Evolutionary conservation across 2,888 invertebrate species (phyloP).

Genomic region (Zele albiditarsus): DNA sequence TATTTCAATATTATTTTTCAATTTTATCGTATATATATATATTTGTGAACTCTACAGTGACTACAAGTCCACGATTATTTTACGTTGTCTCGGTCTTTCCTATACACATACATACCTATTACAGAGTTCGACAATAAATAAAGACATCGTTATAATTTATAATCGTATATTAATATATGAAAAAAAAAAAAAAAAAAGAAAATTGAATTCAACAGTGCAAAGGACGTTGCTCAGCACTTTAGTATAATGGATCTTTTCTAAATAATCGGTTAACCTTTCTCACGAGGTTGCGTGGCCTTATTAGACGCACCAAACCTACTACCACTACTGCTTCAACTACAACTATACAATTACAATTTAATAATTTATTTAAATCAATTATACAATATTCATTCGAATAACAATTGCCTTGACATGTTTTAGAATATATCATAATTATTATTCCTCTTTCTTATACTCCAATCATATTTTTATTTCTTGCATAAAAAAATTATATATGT

Average conservation of each 20-base stretch:
- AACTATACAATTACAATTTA: conserved; percentile 33
- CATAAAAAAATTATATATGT: neutral
- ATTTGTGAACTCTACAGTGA: too few species aligned
- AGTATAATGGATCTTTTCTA: conserved; percentile 60
- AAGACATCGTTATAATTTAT: conserved; percentile 15
- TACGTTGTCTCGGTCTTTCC: too few species aligned
- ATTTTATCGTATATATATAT: too few species aligned
- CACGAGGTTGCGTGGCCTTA: conserved; percentile 62
- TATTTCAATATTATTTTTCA: too few species aligned
- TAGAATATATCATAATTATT: conserved; percentile 2
- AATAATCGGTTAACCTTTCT: conserved; percentile 64
- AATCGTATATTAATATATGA: conserved; percentile 8
- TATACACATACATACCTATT: conserved; percentile 40
- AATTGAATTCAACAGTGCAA: conserved; percentile 47
- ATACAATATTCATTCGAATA: conserved; percentile 12
- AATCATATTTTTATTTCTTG: neutral
- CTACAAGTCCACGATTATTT: too few species aligned
- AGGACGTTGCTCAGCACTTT: conserved; percentile 64
- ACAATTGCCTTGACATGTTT: conserved; percentile 5
- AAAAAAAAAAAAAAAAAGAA: conserved; percentile 25
- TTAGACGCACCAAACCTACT: conserved; percentile 34
- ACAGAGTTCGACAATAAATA: conserved; percentile 47
- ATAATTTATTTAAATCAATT: conserved; percentile 37
- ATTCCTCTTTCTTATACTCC: neutral
- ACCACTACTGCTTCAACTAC: neutral